Evolutionary conservation across 2,888 invertebrate species (phyloP).

Genomic region (Isotomurus palustris): DNA sequence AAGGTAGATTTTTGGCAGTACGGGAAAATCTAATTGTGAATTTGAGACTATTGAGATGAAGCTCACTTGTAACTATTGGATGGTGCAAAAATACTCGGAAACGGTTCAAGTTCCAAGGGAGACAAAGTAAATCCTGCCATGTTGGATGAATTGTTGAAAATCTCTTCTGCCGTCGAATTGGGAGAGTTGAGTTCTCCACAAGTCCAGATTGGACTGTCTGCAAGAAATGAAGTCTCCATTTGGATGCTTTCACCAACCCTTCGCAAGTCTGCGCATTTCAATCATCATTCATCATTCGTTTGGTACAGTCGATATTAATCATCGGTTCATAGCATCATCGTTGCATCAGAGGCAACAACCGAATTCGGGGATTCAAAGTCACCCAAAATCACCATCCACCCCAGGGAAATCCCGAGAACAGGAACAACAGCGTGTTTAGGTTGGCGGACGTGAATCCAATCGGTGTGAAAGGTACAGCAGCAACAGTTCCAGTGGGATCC

Average conservation of each 20-base stretch:
- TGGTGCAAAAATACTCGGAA: constrained; percentile 73
- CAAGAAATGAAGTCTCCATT: constrained; percentile 45
- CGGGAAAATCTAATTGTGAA: no score
- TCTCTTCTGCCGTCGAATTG: constrained; percentile 36
- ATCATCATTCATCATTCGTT: constrained; percentile 17
- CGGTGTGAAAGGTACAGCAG: no score
- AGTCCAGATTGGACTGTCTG: constrained; percentile 45
- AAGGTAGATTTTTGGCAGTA: no score
- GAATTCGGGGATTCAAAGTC: no score
- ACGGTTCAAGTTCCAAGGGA: constrained; percentile 75
- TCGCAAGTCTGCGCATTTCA: constrained; percentile 36
- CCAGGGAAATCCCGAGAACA: no score
- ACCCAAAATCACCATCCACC: no score
- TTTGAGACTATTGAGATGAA: background rate
- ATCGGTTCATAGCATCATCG: no score
- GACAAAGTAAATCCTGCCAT: constrained; percentile 81
- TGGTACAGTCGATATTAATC: no score
- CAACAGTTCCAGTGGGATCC: no score
- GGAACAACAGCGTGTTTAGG: no score
- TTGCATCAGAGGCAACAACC: no score
- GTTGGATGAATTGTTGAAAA: constrained; percentile 59
- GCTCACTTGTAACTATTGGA: constrained; percentile 48
- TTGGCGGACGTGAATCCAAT: no score
- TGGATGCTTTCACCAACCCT: constrained; percentile 25
- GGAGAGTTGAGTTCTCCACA: constrained; percentile 45